These are phyloP conservation scores for Synanthedon andrenaeformis DNA, from an alignment of 2,888 invertebrate genomes.

Conservation along the genomic window DNA sequence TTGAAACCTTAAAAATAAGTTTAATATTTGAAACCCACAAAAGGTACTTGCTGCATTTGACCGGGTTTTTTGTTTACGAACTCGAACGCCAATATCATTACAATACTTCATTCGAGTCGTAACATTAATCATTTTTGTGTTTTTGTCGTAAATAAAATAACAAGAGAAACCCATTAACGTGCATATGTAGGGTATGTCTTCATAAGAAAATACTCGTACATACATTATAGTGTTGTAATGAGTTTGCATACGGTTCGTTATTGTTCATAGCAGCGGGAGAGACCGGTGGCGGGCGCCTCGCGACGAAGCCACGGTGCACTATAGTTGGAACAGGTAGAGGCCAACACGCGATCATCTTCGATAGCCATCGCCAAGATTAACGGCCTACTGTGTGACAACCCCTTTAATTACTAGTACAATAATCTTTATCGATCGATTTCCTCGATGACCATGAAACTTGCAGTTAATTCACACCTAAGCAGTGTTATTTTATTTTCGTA, in stretches of 20 bases:
- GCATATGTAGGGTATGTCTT: slow-evolving; percentile 17
- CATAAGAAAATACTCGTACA: neutral
- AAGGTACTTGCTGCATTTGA: no score
- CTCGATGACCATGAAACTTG: slow-evolving; percentile 13
- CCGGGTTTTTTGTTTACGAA: no score
- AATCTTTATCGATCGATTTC: slow-evolving; percentile 48
- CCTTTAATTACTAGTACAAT: slow-evolving; percentile 55
- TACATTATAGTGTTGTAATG: neutral
- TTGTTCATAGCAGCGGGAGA: neutral
- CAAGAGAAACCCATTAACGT: slow-evolving; percentile 54
- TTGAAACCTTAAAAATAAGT: no score
- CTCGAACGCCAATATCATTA: neutral
- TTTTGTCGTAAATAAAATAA: slow-evolving; percentile 32
- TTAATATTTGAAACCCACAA: no score
- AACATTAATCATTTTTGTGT: slow-evolving; percentile 41
- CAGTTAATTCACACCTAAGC: neutral
- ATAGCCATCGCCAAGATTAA: slow-evolving; percentile 62
- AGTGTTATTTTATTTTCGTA: neutral
- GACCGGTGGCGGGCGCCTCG: neutral
- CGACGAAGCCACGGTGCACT: neutral
- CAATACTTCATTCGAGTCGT: neutral
- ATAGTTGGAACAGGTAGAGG: slow-evolving; percentile 14
- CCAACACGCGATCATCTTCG: slow-evolving; percentile 53
- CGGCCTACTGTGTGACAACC: slow-evolving; percentile 47
- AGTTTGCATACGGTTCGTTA: neutral